These are phyloP conservation scores for Cyclopterus lumpus DNA, from an alignment of 2,797 vertebrate species.

Conservation along the genomic window DNA sequence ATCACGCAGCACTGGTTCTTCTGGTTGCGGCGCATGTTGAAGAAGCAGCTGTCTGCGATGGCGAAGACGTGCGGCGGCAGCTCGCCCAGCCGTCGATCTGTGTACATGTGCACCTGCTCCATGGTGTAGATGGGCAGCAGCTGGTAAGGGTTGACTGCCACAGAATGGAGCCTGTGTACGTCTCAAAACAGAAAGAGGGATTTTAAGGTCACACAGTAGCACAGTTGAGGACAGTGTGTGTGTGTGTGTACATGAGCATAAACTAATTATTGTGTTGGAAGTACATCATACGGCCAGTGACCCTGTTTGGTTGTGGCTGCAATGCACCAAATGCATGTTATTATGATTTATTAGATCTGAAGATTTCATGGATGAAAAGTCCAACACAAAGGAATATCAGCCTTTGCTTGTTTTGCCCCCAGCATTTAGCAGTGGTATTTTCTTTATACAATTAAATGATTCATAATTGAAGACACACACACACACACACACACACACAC, in stretches of 20 bases:
- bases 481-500: not conserved
- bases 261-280: conserved; percentile 29
- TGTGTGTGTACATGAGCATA: conserved; percentile 15
- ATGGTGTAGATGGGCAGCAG: conserved; percentile 92
- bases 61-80: conserved; percentile 95
- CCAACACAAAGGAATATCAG: conserved; percentile 1
- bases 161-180: conserved; percentile 96
- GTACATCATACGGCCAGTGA: conserved; percentile 2
- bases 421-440: conserved; percentile 20
- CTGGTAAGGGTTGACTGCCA: conserved; percentile 97
- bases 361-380: conserved; percentile 17
- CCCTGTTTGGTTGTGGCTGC: conserved; percentile 1
- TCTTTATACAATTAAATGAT: conserved; percentile 40
- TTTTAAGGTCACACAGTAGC: conserved; percentile 32
- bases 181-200: conserved; percentile 77
- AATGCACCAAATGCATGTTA: not conserved
- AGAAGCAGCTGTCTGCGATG: conserved; percentile 95
- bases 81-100: conserved; percentile 89
- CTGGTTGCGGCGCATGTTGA: conserved; percentile 91
- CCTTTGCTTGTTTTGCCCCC: not conserved
- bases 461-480: conserved; percentile 45
- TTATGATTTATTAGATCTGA: not conserved
- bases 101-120: conserved; percentile 91
- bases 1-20: conserved; percentile 95
- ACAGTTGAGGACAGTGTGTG: conserved; percentile 1